These are phyloP conservation scores for Notarius lentiginosus DNA, from an alignment of 2,113 vertebrate species.

Conservation along the genomic window DNA sequence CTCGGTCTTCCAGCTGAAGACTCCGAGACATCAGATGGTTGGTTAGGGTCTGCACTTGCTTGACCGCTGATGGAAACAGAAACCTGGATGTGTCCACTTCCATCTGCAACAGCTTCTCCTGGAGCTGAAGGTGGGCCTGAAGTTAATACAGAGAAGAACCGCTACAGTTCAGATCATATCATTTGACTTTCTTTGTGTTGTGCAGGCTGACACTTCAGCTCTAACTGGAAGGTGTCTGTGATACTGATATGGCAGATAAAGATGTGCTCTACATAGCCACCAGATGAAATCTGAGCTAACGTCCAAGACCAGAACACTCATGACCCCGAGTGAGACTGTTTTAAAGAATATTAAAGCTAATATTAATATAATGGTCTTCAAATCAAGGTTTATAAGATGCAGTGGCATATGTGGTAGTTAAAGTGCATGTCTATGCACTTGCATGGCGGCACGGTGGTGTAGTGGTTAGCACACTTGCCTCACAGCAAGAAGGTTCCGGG, in stretches of 20 bases:
- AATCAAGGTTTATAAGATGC: neutral
- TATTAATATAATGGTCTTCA: neutral
- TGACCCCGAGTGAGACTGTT: neutral
- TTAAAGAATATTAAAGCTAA: neutral
- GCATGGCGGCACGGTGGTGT: too few species aligned
- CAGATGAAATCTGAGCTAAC: neutral
- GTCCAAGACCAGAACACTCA: neutral
- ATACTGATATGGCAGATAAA: neutral
- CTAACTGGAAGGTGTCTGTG: neutral
- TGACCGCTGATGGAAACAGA: slow-evolving; percentile 25
- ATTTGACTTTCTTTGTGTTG: neutral
- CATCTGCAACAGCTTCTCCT: slow-evolving; percentile 15
- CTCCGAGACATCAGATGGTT: neutral
- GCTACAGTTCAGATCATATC: neutral
- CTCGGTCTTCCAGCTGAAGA: slow-evolving; percentile 43
- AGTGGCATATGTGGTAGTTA: neutral
- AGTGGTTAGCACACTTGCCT: too few species aligned
- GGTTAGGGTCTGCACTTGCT: neutral
- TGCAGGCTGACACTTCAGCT: neutral
- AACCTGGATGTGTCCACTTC: slow-evolving; percentile 27
- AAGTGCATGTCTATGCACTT: neutral
- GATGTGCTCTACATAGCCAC: neutral
- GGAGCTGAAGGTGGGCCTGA: neutral
- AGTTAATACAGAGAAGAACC: neutral
- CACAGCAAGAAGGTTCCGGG: too few species aligned